Conservation (phyloP, 2,113 vertebrate species). For the Notiomystis cincta region DNA sequence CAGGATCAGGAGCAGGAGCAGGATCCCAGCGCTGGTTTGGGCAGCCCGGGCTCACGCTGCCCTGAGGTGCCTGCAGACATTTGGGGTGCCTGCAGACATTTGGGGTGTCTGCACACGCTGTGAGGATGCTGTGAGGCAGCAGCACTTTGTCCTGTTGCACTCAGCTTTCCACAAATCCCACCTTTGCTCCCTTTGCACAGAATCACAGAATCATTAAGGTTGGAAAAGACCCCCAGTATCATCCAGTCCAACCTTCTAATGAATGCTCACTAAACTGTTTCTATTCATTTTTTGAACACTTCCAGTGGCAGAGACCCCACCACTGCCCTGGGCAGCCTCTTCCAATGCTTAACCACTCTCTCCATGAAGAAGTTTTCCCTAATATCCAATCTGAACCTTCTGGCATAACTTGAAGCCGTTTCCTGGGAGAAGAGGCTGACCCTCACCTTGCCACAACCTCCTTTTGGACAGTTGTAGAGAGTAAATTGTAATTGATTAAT, state of each 20-base stretch:
- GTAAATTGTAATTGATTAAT: background rate
- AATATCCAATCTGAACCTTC: background rate
- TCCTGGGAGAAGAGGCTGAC: background rate
- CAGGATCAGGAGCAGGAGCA: background rate
- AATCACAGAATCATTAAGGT: background rate
- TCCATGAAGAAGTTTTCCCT: background rate
- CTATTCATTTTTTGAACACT: background rate
- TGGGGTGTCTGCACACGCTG: rapidly evolving
- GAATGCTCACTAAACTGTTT: background rate
- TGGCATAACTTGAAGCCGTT: background rate
- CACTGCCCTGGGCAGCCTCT: no score
- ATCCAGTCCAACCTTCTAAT: background rate
- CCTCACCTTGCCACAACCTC: background rate
- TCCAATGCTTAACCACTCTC: background rate
- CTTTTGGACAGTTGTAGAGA: background rate
- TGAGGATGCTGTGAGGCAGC: background rate
- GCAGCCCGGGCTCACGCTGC: rapidly evolving
- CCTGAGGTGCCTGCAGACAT: no score
- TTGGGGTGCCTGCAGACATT: rapidly evolving
- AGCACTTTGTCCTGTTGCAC: background rate
- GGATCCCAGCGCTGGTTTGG: rapidly evolving
- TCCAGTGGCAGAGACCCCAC: background rate
- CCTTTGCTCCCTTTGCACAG: background rate
- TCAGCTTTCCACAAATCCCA: background rate
- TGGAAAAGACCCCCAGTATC: background rate